Evolutionary conservation across 2,888 invertebrate species (phyloP), one percentile per base, ranked within the genome.

Genomic region (Uropetala carovei): DNA sequence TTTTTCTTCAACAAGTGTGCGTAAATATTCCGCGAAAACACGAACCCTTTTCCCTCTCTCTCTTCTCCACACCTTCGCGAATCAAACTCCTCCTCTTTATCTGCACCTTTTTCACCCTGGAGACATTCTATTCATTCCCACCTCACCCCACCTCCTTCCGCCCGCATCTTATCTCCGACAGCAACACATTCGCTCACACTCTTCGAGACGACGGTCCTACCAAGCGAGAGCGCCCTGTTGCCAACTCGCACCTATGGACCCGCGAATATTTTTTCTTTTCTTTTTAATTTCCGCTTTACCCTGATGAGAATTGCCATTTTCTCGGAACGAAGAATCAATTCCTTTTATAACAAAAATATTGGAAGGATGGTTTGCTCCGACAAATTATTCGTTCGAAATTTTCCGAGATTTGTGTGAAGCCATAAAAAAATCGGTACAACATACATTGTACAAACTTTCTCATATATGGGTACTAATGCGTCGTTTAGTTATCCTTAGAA

Each of bases 131-230:
- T 64, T 64, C 68, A 64, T 14, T 16, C 18, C 64, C 9, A 18
- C 16, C 22, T 18, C 68, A 18, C n/a, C 16, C 68, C 68, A 9
- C 68, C 43, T n/a, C 68, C 68, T 68, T 68, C 68, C 68, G 68
- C 68, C 68, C 68, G 68, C 68, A 68, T 68, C 68, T 68, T 68
- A 68, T 68, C 68, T 68, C 8, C 68, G 43, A 68, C 64, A 64
- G 18, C 16, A 7, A 64, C 64, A 64, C 64, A 16, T 7, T 18
- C 68, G 68, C 68, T 18, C 64, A 64, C 64, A n/a, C 64, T 64
- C 68, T 68, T 18, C 43, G 43, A 43, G 5, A 18, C 68, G 68
- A 18, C 68, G 18, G 18, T 43, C 43, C 43, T 43, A 43, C 43
- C 43, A 43, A 43, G 43, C 43, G 43, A 43, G 43, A 1, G 43